Evolutionary conservation across 2,888 invertebrate genomes (phyloP), one percentile per base, ranked within the genome.

Genomic region (Bembecia ichneumoniformis): DNA sequence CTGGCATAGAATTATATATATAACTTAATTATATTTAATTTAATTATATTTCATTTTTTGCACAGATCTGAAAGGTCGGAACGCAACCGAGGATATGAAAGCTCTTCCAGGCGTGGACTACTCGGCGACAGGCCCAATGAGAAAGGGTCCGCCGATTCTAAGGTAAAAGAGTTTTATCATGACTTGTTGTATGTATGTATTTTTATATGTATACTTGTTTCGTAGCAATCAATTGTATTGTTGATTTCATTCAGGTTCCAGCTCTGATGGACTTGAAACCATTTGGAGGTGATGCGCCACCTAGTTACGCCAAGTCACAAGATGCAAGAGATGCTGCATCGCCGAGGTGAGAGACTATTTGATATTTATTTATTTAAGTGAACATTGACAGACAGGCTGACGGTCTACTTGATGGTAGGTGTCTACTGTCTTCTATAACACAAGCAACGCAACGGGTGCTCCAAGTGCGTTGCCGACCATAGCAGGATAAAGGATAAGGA

Each of bases 261-360:
- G 74, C 86, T 0, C 64, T 84, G 49, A 82, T 84, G 86, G 86
- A 86, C 47, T 56, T 83, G 51, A 81, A 79, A 55, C 77, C 82
- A 0, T 80, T 79, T 54, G 75, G 74, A 0, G 77, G 71, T 35
- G 78, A 75, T 11, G 54, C 60, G 0, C 72, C 74, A 3, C 68
- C 74, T 3, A 53, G 55, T 0, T 50, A 55, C 15, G 56, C 65
- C 49, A 63, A 62, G 52, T 70, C 75, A 0, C 74, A 73, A 1
- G 84, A 82, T 57, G 73, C 82, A 0, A 56, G 83, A 3, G 86
- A 84, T 52, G 86, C 86, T 2, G 82, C 74, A 5, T 82, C 84
- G 5, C 86, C 83, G n/a, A 80, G 86, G 86, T 83, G 55, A 51
- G 4, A 28, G 28, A 28, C 17, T 20, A 5, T 20, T 20, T 20